phyloP scores from a whole-genome alignment of 1,140 invertebrate species.

The Ptiloglossa arizonensis region DNA sequence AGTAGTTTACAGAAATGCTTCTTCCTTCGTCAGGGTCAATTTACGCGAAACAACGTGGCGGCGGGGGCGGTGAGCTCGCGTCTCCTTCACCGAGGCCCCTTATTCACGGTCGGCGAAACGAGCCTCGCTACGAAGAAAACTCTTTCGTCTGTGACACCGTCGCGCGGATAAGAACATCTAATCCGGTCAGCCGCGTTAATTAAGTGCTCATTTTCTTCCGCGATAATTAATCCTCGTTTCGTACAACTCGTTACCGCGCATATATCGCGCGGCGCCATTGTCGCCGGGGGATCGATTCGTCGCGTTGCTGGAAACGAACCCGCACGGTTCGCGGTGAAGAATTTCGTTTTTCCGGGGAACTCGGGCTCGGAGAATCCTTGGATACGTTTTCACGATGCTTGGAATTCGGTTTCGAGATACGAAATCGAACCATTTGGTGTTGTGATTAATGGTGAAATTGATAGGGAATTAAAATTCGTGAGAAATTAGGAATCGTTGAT shows the following conservation, averaged over 20 bases:
- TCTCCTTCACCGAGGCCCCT: conserved; percentile 14
- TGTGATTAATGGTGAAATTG: no score
- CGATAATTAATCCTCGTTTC: conserved; percentile 4
- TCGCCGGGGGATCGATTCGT: neutral
- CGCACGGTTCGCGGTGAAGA: no score
- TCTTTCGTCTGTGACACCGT: conserved; percentile 26
- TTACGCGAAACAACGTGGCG: conserved; percentile 55
- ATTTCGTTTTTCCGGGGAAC: no score
- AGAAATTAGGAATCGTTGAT: no score
- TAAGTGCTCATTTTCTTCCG: conserved; percentile 12
- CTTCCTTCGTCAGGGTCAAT: conserved; percentile 60
- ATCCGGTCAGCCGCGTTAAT: conserved; percentile 34
- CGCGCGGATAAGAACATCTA: conserved; percentile 22
- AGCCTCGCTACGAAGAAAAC: conserved; percentile 24
- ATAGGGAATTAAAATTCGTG: no score
- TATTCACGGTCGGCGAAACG: conserved; percentile 36
- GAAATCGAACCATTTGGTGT: no score
- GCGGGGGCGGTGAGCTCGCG: neutral
- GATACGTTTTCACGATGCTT: no score
- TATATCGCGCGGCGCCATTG: neutral
- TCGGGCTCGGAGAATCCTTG: no score
- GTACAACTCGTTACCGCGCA: neutral
- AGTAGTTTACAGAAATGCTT: conserved; percentile 61
- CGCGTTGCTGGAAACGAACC: neutral
- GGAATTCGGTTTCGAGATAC: no score